phyloP scores from a whole-genome alignment of 2,797 vertebrate species.

The Galago senegalensis region DNA sequence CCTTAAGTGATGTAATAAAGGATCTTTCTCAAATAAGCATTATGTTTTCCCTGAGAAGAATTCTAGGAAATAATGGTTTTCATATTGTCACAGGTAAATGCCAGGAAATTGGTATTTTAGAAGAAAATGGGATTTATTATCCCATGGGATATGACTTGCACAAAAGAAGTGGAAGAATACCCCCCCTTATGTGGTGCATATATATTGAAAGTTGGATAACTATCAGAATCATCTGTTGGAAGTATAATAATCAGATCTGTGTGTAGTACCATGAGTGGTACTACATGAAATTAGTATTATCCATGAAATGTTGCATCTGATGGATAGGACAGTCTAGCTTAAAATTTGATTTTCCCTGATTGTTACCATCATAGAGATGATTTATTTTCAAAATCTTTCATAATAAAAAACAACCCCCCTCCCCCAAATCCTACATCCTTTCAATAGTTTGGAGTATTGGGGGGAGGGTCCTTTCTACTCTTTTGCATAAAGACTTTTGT shows the following conservation, averaged over 20 bases:
- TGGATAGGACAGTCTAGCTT: not conserved
- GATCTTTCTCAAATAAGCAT: not conserved
- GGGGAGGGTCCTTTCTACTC: not conserved
- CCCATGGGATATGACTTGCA: not conserved
- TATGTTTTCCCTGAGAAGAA: not conserved
- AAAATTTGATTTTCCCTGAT: not conserved
- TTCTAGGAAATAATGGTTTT: not conserved
- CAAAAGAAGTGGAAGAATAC: not conserved
- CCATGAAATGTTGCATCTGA: not conserved
- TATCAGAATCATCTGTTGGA: not conserved
- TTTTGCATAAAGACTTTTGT: slow-evolving; percentile 1
- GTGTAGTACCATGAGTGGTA: not conserved
- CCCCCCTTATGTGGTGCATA: not conserved
- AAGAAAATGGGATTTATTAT: not conserved
- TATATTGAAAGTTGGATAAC: not conserved
- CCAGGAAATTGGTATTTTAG: not conserved
- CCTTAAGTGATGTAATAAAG: not conserved
- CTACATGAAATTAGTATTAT: not conserved
- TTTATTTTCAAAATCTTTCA: not conserved
- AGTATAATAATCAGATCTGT: not conserved
- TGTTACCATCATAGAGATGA: not conserved
- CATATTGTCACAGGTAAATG: not conserved
- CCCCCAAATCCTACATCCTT: not conserved
- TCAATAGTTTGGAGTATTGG: not conserved
- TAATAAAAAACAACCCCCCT: not conserved